Percentiles rank a stretch among this genome's conserved stretches.
Conservation (phyloP, 2,797 vertebrate genomes). For the Scleropages formosus region DNA sequence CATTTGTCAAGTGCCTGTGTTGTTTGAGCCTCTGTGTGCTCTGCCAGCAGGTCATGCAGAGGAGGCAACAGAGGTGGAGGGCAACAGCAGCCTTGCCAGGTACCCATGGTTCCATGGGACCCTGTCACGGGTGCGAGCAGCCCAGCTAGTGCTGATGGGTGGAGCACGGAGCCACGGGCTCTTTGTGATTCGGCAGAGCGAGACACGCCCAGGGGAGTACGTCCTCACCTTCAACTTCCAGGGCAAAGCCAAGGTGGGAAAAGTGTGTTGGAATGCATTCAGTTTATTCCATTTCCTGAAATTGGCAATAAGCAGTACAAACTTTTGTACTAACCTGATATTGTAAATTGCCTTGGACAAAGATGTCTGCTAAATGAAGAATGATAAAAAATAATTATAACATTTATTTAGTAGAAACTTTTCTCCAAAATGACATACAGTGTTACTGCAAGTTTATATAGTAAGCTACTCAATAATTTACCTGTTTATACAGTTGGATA, state of each 20-base stretch:
- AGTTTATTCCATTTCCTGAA: too few species aligned
- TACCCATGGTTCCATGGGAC: conserved; percentile 98
- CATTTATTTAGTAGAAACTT: too few species aligned
- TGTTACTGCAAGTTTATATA: too few species aligned
- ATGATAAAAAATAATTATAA: too few species aligned
- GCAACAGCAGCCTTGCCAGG: conserved; percentile 72
- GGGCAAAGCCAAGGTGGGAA: conserved; percentile 92
- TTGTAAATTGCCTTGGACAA: too few species aligned
- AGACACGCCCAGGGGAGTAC: conserved; percentile 91
- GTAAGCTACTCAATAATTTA: too few species aligned
- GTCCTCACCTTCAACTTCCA: conserved; percentile 99
- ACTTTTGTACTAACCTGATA: too few species aligned
- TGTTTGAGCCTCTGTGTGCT: background rate
- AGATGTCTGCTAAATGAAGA: too few species aligned
- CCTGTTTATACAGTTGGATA: too few species aligned
- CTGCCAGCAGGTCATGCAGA: conserved; percentile 52
- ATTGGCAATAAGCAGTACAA: too few species aligned
- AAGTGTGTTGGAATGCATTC: background rate
- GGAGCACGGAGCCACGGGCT: conserved; percentile 86
- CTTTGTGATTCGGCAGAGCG: conserved; percentile 94
- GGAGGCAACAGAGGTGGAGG: conserved; percentile 67
- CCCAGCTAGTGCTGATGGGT: conserved; percentile 88
- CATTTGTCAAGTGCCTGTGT: background rate
- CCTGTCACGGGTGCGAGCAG: conserved; percentile 84
- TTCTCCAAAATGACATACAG: too few species aligned